phyloP scores from a whole-genome alignment of 2,113 vertebrate genomes.

The Halcyon malimbica region DNA sequence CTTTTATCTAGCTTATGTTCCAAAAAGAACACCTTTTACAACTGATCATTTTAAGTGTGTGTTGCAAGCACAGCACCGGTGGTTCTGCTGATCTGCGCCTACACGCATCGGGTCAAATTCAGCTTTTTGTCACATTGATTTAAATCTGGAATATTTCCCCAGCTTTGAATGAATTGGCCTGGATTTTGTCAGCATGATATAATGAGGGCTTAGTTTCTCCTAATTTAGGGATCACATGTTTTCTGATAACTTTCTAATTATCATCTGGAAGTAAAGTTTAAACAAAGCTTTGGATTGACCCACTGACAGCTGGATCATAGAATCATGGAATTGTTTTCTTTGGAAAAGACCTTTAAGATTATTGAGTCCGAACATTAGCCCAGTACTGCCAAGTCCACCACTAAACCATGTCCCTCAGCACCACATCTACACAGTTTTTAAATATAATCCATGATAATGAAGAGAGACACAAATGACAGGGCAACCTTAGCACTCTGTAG shows the following conservation, averaged over 20 bases:
- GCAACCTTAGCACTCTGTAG: background rate
- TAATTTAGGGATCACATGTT: background rate
- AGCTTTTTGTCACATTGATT: background rate
- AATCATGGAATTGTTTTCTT: background rate
- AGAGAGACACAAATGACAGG: background rate
- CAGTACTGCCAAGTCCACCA: background rate
- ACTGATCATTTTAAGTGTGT: background rate
- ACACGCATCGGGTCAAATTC: background rate
- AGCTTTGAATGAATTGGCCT: background rate
- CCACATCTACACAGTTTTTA: background rate
- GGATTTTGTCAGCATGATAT: background rate
- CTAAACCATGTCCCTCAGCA: background rate
- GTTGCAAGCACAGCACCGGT: background rate
- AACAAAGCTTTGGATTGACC: background rate
- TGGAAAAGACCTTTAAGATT: background rate
- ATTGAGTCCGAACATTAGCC: background rate
- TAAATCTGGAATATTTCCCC: background rate
- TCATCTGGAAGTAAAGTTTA: background rate
- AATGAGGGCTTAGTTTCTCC: background rate
- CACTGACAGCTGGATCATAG: background rate
- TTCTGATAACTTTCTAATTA: background rate
- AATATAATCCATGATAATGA: background rate
- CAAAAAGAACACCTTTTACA: background rate
- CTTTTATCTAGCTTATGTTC: background rate
- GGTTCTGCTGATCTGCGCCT: background rate